phyloP scores from a whole-genome alignment of 2,113 vertebrate species.

The Butastur rufipennis region DNA sequence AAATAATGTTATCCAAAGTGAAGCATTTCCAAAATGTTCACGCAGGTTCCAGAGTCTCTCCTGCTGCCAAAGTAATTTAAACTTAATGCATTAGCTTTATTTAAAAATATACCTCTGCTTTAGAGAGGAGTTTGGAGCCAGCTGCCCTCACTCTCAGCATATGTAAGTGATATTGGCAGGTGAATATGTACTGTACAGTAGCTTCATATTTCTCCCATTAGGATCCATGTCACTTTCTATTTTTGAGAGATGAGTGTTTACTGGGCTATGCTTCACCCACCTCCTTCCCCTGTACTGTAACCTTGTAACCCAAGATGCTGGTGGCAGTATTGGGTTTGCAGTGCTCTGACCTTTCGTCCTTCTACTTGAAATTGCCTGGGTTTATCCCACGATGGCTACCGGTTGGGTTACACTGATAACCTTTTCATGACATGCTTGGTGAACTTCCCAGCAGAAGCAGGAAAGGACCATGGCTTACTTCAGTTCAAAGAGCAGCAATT shows the following conservation, averaged over 20 bases:
- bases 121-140: neutral
- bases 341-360: slow-evolving; percentile 56
- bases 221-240: slow-evolving; percentile 46
- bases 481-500: neutral
- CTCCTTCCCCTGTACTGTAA: slow-evolving; percentile 1
- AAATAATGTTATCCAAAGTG: neutral
- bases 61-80: neutral
- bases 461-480: neutral
- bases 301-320: slow-evolving; percentile 47
- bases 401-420: slow-evolving; percentile 13
- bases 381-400: neutral
- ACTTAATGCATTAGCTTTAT: neutral
- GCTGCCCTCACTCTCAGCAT: neutral
- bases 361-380: neutral
- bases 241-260: slow-evolving; percentile 40
- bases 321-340: slow-evolving; percentile 1
- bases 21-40: neutral
- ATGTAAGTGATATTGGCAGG: slow-evolving; percentile 53
- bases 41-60: neutral
- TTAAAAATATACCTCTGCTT: neutral
- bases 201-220: slow-evolving; percentile 31
- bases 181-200: neutral
- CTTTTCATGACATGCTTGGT: neutral
- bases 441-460: neutral
- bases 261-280: neutral